phyloP scores from a whole-genome alignment of 2,113 vertebrate species.

The Charina bottae region DNA sequence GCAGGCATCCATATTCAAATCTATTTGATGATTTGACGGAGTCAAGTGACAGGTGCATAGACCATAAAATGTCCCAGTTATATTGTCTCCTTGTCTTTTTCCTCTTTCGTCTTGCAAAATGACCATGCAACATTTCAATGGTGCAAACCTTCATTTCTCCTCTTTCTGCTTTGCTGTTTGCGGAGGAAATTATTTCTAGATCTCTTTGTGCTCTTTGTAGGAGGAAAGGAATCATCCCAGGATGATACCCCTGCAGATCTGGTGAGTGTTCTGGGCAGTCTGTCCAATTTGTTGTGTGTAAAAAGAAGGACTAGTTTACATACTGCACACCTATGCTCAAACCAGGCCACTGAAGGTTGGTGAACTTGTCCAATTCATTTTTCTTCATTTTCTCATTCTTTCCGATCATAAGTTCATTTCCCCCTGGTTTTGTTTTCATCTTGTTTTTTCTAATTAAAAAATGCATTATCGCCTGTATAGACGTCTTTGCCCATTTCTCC shows the following conservation, averaged over 20 bases:
- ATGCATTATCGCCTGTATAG: neutral
- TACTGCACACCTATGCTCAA: too few species aligned
- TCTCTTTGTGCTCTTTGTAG: constrained; percentile 5
- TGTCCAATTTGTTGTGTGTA: neutral
- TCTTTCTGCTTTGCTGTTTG: neutral
- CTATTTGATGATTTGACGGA: neutral
- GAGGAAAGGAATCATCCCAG: constrained; percentile 2
- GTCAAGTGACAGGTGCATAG: neutral
- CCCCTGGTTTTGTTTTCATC: neutral
- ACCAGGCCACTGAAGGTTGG: neutral
- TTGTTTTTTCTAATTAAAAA: neutral
- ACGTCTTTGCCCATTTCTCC: neutral
- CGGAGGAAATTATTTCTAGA: neutral
- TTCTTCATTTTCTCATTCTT: neutral
- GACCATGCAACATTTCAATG: too few species aligned
- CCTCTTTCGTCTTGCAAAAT: neutral
- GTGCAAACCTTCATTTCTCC: neutral
- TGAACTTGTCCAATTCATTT: neutral
- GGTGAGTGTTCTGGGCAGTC: constrained; percentile 28
- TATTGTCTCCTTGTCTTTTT: neutral
- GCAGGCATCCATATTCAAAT: neutral
- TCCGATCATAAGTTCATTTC: neutral
- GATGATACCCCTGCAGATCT: neutral
- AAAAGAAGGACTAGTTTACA: neutral
- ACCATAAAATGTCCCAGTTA: neutral